Conservation (phyloP, 2,797 vertebrate genomes). For the Acrocephalus scirpaceus region DNA sequence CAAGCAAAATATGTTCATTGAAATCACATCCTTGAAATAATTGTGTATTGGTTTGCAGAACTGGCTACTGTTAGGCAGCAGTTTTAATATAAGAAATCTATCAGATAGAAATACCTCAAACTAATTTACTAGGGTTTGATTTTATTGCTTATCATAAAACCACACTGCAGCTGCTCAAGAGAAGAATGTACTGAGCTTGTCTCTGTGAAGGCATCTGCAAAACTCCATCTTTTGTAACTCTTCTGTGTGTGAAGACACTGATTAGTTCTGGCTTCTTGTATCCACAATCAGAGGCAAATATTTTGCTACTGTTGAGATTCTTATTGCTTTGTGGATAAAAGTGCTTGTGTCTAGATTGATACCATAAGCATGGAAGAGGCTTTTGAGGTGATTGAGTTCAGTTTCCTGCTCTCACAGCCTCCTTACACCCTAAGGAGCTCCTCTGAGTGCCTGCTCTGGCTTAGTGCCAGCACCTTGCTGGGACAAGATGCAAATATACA, state of each 20-base stretch:
- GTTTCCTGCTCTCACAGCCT: neutral
- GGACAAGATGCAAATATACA: neutral
- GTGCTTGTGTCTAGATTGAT: neutral
- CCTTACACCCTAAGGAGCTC: accelerated
- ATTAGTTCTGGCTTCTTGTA: neutral
- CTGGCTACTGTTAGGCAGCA: neutral
- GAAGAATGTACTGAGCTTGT: neutral
- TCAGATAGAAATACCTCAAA: neutral
- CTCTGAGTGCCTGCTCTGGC: neutral
- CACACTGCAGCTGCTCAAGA: neutral
- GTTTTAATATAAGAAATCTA: slow-evolving; percentile 3
- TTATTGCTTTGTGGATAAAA: neutral
- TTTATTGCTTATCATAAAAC: slow-evolving; percentile 33
- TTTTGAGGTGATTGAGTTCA: neutral
- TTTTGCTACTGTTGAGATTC: neutral
- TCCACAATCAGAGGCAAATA: neutral
- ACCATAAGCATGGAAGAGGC: neutral
- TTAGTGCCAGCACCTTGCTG: neutral
- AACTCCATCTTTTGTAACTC: neutral
- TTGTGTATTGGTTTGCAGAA: neutral
- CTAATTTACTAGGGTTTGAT: slow-evolving; percentile 24
- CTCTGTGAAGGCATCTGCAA: neutral
- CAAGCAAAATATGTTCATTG: neutral
- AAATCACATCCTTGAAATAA: slow-evolving; percentile 21
- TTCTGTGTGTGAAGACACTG: neutral